phyloP scores from a whole-genome alignment of 2,888 invertebrate species.

The Leptinotarsa rubiginosa region DNA sequence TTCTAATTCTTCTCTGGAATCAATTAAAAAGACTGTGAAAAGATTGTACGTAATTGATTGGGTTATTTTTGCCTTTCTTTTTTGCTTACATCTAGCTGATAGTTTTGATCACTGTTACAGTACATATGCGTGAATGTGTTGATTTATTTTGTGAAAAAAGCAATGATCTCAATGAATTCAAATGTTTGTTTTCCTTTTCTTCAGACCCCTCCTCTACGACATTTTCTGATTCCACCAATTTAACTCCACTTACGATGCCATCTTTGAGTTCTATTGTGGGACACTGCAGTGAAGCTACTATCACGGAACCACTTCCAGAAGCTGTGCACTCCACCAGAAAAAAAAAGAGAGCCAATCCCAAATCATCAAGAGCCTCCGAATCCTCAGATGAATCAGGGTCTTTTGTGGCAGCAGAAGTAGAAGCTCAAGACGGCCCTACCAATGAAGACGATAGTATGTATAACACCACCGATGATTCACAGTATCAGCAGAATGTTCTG shows the following conservation, averaged over 20 bases:
- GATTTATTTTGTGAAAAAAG: too few species aligned
- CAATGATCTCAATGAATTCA: too few species aligned
- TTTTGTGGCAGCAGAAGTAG: neutral
- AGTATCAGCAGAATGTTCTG: neutral
- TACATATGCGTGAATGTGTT: too few species aligned
- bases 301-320: constrained; percentile 23
- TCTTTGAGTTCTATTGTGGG: constrained; percentile 12
- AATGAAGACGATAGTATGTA: constrained; percentile 1
- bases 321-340: constrained; percentile 18
- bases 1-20: too few species aligned
- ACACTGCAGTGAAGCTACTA: constrained; percentile 21
- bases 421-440: neutral
- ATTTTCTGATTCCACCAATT: neutral
- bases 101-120: too few species aligned
- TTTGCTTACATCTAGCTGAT: too few species aligned
- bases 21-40: too few species aligned
- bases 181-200: neutral
- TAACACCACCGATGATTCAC: constrained; percentile 1
- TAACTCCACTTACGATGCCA: constrained; percentile 17
- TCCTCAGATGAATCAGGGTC: neutral
- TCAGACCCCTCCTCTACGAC: neutral
- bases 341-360: neutral
- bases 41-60: too few species aligned
- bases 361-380: neutral
- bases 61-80: too few species aligned